These are phyloP conservation scores for Galago senegalensis DNA, from an alignment of 2,797 vertebrate species.

Conservation along the genomic window DNA sequence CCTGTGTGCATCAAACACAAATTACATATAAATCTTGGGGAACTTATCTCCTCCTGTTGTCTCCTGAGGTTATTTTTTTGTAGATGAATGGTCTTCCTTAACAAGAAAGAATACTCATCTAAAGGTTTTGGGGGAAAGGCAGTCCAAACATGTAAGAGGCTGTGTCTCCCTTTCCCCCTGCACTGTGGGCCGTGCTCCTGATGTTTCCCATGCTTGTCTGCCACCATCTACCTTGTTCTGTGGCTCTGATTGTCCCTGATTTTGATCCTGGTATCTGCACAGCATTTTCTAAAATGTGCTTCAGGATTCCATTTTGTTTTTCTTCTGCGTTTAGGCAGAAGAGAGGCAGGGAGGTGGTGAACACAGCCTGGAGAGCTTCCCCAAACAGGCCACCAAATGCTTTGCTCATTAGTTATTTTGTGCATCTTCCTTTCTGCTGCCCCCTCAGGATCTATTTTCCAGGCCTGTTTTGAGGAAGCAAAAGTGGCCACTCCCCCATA, in stretches of 20 bases:
- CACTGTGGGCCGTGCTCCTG: not conserved
- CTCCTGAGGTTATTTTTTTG: conserved; percentile 68
- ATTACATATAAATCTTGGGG: conserved; percentile 69
- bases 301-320: conserved; percentile 64
- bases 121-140: not conserved
- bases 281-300: conserved; percentile 35
- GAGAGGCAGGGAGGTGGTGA: conserved; percentile 52
- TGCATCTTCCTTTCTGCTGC: conserved; percentile 56
- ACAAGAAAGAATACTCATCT: conserved; percentile 61
- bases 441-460: conserved; percentile 58
- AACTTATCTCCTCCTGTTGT: conserved; percentile 18
- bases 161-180: not conserved
- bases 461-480: conserved; percentile 66
- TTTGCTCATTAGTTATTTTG: conserved; percentile 61
- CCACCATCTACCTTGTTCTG: not conserved
- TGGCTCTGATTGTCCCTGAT: not conserved
- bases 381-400: conserved; percentile 51
- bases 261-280: conserved; percentile 25
- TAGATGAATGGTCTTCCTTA: conserved; percentile 66
- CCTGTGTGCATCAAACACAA: conserved; percentile 48
- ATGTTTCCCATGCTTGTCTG: not conserved
- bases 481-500: not conserved
- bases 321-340: conserved; percentile 66
- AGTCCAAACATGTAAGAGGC: conserved; percentile 47
- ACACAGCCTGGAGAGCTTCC: conserved; percentile 46